Percentiles rank a stretch among this genome's conserved stretches.
Conservation (phyloP, 2,797 vertebrate genomes). For the Cynopterus sphinx region DNA sequence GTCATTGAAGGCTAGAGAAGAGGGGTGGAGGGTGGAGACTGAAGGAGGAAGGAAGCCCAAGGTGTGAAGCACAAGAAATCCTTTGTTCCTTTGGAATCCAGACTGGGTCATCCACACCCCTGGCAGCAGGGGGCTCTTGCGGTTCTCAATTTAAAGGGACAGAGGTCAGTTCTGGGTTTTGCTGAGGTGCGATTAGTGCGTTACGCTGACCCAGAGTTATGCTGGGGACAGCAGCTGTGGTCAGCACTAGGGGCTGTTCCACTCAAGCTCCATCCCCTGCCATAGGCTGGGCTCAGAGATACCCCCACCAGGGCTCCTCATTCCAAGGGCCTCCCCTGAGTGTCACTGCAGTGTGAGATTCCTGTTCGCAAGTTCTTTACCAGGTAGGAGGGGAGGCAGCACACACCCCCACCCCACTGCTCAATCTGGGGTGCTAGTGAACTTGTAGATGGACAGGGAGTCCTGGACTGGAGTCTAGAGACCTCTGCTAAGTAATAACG, state of each 20-base stretch:
- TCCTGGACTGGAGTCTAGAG: no score
- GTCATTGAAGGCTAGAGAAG: neutral
- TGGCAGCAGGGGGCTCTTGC: neutral
- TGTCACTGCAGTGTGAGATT: neutral
- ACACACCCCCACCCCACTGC: neutral
- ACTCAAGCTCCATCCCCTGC: neutral
- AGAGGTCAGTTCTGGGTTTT: neutral
- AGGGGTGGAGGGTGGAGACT: neutral
- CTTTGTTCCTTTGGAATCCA: neutral
- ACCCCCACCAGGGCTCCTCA: neutral
- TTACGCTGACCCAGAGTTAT: neutral
- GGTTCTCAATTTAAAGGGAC: constrained; percentile 7
- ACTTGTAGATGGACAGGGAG: neutral
- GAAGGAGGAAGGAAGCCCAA: neutral
- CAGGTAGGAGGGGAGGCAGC: neutral
- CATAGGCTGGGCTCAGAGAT: neutral
- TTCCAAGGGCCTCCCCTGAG: neutral
- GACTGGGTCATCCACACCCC: neutral
- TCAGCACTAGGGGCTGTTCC: neutral
- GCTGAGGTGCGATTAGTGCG: neutral
- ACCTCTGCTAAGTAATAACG: neutral
- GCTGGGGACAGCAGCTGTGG: neutral
- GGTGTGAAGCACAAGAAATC: neutral
- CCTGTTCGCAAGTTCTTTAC: neutral
- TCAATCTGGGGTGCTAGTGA: neutral